Evolutionary conservation across 2,797 vertebrate genomes (phyloP).

Genomic region (Sebastiscus albofasciatus): DNA sequence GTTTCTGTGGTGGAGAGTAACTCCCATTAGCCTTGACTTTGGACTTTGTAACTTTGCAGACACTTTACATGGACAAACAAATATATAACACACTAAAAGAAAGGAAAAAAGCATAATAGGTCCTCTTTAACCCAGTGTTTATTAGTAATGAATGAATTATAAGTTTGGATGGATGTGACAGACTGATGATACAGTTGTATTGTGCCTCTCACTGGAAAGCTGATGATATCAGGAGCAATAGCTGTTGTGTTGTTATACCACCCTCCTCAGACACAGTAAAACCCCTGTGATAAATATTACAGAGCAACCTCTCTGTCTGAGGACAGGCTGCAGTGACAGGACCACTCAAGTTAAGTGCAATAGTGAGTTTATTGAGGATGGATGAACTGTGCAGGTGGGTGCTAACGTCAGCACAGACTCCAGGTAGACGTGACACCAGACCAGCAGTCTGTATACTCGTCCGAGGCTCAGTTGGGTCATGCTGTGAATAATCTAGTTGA

Average conservation of each 20-base stretch:
- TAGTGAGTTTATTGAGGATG: conserved; percentile 48
- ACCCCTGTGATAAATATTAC: conserved; percentile 58
- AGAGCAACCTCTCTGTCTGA: conserved; percentile 37
- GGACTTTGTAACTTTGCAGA: too few relatives aligned
- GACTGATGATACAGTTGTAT: not conserved
- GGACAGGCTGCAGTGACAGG: conserved; percentile 50
- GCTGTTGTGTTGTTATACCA: conserved; percentile 13
- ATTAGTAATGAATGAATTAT: not conserved
- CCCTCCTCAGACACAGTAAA: conserved; percentile 28
- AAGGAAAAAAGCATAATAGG: too few relatives aligned
- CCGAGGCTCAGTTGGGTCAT: conserved; percentile 8
- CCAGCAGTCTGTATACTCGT: not conserved
- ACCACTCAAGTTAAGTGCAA: conserved; percentile 68
- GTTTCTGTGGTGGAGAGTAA: too few relatives aligned
- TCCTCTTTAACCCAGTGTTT: not conserved
- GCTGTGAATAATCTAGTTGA: conserved; percentile 62
- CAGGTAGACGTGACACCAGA: conserved; percentile 29
- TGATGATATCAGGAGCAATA: conserved; percentile 5
- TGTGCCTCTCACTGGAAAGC: not conserved
- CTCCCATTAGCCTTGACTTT: too few relatives aligned
- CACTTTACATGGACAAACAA: too few relatives aligned
- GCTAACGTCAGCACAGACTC: conserved; percentile 40
- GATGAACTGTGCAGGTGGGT: conserved; percentile 43
- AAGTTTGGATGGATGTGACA: not conserved
- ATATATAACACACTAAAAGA: too few relatives aligned